phyloP scores from a whole-genome alignment of 2,797 vertebrate species.

The Gallinago solitaria region DNA sequence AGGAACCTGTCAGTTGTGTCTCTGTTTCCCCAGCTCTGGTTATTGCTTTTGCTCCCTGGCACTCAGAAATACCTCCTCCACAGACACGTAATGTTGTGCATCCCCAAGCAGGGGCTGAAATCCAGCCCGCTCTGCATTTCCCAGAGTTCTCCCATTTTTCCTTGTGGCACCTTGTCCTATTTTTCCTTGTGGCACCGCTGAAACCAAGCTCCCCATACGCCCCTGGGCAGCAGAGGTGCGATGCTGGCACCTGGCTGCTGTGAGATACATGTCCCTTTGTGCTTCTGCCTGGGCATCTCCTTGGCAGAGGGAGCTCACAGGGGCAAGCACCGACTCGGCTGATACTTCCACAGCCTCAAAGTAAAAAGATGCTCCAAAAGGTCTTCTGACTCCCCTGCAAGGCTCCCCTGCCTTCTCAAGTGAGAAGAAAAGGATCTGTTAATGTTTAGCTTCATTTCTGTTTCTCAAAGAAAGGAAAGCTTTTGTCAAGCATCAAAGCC shows the following conservation, averaged over 20 bases:
- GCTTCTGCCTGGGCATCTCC: neutral
- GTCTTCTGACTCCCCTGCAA: neutral
- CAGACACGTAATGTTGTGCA: rapidly evolving
- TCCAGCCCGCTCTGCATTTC: rapidly evolving
- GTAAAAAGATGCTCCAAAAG: neutral
- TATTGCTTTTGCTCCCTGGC: neutral
- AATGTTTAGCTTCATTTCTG: slow-evolving; percentile 53
- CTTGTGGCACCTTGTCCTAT: no score
- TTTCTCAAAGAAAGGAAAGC: slow-evolving; percentile 62
- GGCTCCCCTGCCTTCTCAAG: neutral
- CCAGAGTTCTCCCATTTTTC: neutral
- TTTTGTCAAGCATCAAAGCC: slow-evolving; percentile 54
- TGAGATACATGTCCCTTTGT: rapidly evolving
- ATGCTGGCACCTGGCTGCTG: neutral
- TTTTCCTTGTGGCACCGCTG: neutral
- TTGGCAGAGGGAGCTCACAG: neutral
- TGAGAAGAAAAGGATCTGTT: slow-evolving; percentile 32
- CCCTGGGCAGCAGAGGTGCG: neutral
- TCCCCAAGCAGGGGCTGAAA: neutral
- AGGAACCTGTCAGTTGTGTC: rapidly evolving
- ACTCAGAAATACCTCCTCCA: neutral
- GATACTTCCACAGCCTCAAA: neutral
- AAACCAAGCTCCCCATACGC: neutral
- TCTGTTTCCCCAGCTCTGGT: neutral
- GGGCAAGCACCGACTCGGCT: rapidly evolving